phyloP scores from a whole-genome alignment of 2,888 invertebrate species.

The Noctua pronuba region DNA sequence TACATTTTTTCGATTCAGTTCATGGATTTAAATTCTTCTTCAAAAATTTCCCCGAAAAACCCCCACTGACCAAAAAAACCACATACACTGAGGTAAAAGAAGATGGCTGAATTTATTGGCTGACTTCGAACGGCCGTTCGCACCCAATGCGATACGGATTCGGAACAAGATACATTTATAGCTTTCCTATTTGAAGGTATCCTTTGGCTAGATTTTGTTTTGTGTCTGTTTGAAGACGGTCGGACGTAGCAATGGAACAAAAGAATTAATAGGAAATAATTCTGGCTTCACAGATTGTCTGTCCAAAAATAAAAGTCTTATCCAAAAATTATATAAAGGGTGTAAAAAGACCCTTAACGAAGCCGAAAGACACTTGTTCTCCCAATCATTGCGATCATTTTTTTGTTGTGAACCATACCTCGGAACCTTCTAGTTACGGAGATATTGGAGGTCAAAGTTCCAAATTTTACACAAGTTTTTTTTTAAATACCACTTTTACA shows the following conservation, averaged over 20 bases:
- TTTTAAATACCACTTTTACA: too few relatives aligned
- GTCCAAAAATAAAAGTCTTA: background rate
- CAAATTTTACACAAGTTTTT: too few relatives aligned
- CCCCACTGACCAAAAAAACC: background rate
- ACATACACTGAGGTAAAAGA: too few relatives aligned
- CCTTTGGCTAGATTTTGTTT: slow-evolving; percentile 40
- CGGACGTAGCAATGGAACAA: background rate
- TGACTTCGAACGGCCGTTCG: slow-evolving; percentile 36
- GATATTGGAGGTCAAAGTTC: too few relatives aligned
- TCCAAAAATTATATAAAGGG: too few relatives aligned
- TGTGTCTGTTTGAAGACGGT: slow-evolving; percentile 16
- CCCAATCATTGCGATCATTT: too few relatives aligned
- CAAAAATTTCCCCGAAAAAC: background rate
- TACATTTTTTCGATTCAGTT: too few relatives aligned
- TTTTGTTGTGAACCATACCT: too few relatives aligned
- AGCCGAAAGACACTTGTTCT: too few relatives aligned
- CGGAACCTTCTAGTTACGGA: too few relatives aligned
- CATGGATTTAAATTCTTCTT: background rate
- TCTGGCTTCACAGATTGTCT: background rate
- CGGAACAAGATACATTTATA: slow-evolving; percentile 60
- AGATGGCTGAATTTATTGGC: slow-evolving; percentile 56
- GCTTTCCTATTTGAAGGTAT: slow-evolving; percentile 42
- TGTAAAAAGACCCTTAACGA: too few relatives aligned
- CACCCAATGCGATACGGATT: slow-evolving; percentile 40
- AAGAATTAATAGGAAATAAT: background rate